phyloP scores from a whole-genome alignment of 2,888 invertebrate species.

The Plagodis pulveraria region DNA sequence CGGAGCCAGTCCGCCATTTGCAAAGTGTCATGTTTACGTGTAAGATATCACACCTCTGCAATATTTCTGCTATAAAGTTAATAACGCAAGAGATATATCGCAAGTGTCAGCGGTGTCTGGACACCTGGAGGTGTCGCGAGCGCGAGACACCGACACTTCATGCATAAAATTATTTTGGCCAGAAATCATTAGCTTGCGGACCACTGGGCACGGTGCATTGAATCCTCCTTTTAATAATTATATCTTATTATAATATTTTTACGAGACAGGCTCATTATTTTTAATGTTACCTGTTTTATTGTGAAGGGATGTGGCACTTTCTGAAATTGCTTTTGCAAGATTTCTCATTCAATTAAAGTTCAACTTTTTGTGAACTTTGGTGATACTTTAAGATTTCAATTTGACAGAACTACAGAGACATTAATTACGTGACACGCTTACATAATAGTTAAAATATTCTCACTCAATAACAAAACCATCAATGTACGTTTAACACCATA shows the following conservation, averaged over 20 bases:
- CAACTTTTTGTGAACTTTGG: slow-evolving; percentile 3
- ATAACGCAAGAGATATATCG: slow-evolving; percentile 45
- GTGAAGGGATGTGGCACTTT: slow-evolving; percentile 15
- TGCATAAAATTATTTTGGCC: slow-evolving; percentile 62
- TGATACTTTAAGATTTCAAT: neutral
- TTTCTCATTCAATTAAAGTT: slow-evolving; percentile 14
- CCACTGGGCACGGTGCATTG: slow-evolving; percentile 24
- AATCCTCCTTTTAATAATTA: slow-evolving; percentile 15
- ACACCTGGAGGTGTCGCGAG: slow-evolving; percentile 28
- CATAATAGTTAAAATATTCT: slow-evolving; percentile 1
- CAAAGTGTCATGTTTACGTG: slow-evolving; percentile 36
- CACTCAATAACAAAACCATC: slow-evolving; percentile 20
- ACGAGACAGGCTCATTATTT: slow-evolving; percentile 28
- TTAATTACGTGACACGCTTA: too few species aligned
- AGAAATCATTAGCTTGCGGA: slow-evolving; percentile 46
- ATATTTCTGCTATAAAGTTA: slow-evolving; percentile 42
- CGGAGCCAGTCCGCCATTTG: slow-evolving; percentile 6
- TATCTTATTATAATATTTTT: slow-evolving; percentile 21
- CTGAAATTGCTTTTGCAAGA: slow-evolving; percentile 22
- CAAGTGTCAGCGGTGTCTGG: slow-evolving; percentile 20
- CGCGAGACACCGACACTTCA: slow-evolving; percentile 47
- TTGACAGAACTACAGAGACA: neutral
- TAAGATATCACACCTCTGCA: slow-evolving; percentile 46
- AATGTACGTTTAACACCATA: slow-evolving; percentile 30
- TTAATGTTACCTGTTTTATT: slow-evolving; percentile 19